phyloP scores from a whole-genome alignment of 2,797 vertebrate genomes.

The Chaetophractus vellerosus region DNA sequence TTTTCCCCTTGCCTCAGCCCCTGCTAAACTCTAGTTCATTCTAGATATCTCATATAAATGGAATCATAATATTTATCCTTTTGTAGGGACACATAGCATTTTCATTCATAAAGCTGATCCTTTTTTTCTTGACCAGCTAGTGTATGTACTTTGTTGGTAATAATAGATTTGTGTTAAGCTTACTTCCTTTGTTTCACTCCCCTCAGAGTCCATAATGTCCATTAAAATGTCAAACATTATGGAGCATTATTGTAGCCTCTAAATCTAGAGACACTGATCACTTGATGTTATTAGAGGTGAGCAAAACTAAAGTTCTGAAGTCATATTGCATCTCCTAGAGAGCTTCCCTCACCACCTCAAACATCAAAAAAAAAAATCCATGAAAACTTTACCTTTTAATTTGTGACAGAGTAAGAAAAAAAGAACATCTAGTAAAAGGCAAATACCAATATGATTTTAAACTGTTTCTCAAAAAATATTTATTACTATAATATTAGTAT shows the following conservation, averaged over 20 bases:
- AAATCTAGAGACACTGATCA: neutral
- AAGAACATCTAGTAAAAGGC: neutral
- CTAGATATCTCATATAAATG: too few species aligned
- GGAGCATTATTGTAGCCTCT: too few species aligned
- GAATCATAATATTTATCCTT: too few species aligned
- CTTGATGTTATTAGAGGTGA: neutral
- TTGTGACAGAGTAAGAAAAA: neutral
- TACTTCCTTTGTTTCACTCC: neutral
- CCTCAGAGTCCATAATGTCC: neutral
- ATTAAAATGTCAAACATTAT: neutral
- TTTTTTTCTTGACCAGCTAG: neutral
- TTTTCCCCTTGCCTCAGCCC: too few species aligned
- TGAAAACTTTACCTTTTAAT: neutral
- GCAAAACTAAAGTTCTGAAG: neutral
- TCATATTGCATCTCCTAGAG: neutral
- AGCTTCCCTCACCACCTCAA: neutral
- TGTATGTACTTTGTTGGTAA: neutral
- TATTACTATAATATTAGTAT: neutral
- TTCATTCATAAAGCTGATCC: neutral
- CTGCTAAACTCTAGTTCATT: too few species aligned
- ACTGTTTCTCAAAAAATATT: neutral
- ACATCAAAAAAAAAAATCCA: neutral
- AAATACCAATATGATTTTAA: constrained; percentile 30
- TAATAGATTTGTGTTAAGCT: neutral
- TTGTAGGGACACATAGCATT: too few species aligned